phyloP scores from a whole-genome alignment of 2,797 vertebrate genomes.

The Pyrrhura leucotis region DNA sequence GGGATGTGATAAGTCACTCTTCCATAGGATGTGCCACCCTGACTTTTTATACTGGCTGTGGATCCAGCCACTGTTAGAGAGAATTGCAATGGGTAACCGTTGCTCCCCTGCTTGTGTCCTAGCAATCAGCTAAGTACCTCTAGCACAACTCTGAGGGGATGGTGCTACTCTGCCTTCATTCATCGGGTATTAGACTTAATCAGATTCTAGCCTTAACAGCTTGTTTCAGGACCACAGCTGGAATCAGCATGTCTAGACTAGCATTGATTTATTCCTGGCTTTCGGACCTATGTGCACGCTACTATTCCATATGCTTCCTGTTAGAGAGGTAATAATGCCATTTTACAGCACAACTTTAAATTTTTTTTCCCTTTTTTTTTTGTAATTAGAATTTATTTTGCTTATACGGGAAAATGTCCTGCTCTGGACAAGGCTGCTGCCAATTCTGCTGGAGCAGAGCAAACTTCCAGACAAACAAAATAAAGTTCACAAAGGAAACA shows the following conservation, averaged over 20 bases:
- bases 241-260: constrained; percentile 53
- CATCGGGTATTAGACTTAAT: neutral
- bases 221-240: constrained; percentile 53
- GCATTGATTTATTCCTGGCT: constrained; percentile 55
- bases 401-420: neutral
- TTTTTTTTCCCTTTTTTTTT: neutral
- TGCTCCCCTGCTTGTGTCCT: neutral
- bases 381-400: constrained; percentile 1
- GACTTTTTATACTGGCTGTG: neutral
- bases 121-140: neutral
- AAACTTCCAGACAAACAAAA: constrained; percentile 1
- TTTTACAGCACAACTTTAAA: neutral
- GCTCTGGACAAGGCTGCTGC: neutral
- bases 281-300: neutral
- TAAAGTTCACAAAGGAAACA: constrained; percentile 56
- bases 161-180: neutral
- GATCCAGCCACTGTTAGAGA: neutral
- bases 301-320: constrained; percentile 56
- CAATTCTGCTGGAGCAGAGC: neutral
- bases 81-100: neutral
- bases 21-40: neutral
- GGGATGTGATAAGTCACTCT: neutral
- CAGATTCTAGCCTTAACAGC: neutral
- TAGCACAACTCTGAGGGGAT: neutral
- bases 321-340: constrained; percentile 40